These are phyloP conservation scores for Cochlearius cochlearius DNA, from an alignment of 2,113 vertebrate species.

Conservation along the genomic window DNA sequence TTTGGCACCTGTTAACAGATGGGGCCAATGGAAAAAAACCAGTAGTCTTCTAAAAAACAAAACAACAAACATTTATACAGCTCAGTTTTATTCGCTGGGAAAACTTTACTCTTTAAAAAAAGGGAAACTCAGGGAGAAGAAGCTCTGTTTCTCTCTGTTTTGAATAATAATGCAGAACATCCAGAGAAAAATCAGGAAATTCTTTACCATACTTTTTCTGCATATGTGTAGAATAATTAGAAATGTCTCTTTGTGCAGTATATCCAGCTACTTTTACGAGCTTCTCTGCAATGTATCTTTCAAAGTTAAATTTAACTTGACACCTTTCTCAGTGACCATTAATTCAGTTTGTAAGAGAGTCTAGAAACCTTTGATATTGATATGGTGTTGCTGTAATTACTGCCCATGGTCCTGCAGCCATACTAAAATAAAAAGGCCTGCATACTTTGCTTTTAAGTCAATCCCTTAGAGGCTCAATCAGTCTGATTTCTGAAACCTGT, in stretches of 20 bases:
- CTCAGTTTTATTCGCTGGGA: background rate
- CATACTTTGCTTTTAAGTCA: constrained; percentile 40
- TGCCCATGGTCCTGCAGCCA: background rate
- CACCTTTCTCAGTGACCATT: constrained; percentile 16
- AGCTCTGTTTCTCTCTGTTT: background rate
- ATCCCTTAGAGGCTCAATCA: constrained; percentile 43
- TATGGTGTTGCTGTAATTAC: constrained; percentile 23
- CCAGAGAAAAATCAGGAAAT: background rate
- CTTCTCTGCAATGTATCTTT: background rate
- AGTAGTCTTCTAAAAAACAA: background rate
- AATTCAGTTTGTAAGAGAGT: constrained; percentile 9
- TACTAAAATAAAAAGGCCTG: constrained; percentile 36
- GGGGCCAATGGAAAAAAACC: background rate
- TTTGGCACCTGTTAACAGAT: background rate
- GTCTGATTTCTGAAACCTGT: constrained; percentile 40
- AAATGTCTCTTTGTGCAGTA: background rate
- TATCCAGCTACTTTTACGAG: background rate
- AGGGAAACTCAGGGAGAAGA: background rate
- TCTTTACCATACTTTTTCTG: background rate
- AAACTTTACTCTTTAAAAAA: background rate
- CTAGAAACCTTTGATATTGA: constrained; percentile 38
- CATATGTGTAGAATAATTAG: background rate
- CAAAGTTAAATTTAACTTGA: constrained; percentile 20
- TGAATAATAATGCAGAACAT: background rate
- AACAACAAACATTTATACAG: background rate